phyloP scores from a whole-genome alignment of 1,140 invertebrate species.

The Trigoniulus corallinus region DNA sequence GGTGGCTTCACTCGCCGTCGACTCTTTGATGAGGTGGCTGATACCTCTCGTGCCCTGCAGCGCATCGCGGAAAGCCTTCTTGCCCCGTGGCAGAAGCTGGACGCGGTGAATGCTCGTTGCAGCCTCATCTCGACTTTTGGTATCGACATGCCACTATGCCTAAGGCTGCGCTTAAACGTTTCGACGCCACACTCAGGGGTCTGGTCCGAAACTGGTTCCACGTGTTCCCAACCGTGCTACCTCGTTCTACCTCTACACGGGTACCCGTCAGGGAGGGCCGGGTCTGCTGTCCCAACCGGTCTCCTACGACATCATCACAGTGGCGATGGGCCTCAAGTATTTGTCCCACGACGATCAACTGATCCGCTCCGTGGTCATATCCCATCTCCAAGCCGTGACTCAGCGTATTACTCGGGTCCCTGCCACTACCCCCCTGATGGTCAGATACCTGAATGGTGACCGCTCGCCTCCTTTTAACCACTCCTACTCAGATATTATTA shows the following conservation, averaged over 20 bases:
- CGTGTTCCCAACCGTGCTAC: not conserved
- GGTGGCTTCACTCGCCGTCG: not conserved
- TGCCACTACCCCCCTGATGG: too few species aligned
- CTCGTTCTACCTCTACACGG: not conserved
- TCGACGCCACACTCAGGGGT: not conserved
- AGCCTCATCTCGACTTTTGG: not conserved
- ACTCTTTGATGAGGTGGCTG: not conserved
- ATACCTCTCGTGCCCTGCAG: not conserved
- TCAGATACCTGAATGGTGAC: too few species aligned
- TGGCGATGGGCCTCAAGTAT: too few species aligned
- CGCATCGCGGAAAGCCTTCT: not conserved
- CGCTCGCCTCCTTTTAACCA: too few species aligned
- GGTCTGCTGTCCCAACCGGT: too few species aligned
- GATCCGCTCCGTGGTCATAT: too few species aligned
- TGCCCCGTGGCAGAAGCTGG: conserved; percentile 7
- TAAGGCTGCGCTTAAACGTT: not conserved
- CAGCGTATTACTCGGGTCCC: too few species aligned
- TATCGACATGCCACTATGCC: not conserved
- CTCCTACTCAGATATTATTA: too few species aligned
- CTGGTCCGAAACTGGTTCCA: not conserved
- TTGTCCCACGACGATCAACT: too few species aligned
- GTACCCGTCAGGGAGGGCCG: not conserved
- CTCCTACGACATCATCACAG: too few species aligned
- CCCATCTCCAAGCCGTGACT: too few species aligned
- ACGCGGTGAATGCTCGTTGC: too few species aligned